These are phyloP conservation scores for Seriola rivoliana DNA, from an alignment of 2,113 vertebrate species.

Conservation along the genomic window DNA sequence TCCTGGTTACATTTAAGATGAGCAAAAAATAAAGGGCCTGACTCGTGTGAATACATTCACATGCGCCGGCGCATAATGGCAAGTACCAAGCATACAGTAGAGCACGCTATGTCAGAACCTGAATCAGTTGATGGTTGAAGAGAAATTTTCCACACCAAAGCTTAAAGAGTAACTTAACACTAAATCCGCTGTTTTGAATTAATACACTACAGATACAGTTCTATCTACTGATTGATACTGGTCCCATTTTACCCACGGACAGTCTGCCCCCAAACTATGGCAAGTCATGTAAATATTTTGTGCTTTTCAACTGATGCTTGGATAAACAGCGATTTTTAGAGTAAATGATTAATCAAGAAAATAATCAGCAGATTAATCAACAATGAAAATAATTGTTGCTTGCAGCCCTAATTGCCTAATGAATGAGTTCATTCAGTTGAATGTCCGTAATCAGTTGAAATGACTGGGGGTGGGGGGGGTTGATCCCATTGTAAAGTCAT, in stretches of 20 bases:
- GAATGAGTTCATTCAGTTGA: not conserved
- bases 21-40: constrained; percentile 20
- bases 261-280: too few relatives aligned
- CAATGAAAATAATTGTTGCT: not conserved
- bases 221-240: not conserved
- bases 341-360: not conserved
- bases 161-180: not conserved
- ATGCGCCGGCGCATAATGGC: constrained; percentile 8
- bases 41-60: not conserved
- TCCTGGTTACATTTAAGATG: constrained; percentile 41
- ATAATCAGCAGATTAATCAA: not conserved
- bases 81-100: too few relatives aligned
- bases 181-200: not conserved
- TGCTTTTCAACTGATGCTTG: not conserved
- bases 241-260: not conserved
- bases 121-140: not conserved
- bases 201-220: not conserved
- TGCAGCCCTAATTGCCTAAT: not conserved
- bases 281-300: not conserved
- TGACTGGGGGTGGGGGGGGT: not conserved
- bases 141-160: too few relatives aligned
- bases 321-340: not conserved
- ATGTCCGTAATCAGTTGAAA: constrained; percentile 4
- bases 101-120: not conserved
- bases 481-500: not conserved